Base-by-base conservation (phyloP, 1,140 invertebrate species). In the Stegodyphus dumicola region DNA sequence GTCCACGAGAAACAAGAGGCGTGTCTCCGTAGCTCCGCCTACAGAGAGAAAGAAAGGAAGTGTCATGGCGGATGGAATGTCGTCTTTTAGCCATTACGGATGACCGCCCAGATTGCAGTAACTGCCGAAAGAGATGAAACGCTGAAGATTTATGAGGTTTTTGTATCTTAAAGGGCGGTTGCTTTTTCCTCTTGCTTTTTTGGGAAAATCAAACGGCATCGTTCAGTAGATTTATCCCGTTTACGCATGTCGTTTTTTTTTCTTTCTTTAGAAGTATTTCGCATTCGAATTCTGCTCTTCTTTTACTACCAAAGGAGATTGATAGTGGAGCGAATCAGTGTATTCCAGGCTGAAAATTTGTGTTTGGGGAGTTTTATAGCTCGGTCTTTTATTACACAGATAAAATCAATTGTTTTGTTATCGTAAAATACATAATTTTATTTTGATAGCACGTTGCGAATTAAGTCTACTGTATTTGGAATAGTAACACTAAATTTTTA, bases 51-150 rank as follows among this genome's bases (percentile, higher is more conserved):
- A 64, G 78, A 83, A 83, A 83, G 80, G 75, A 75, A 83, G 80
- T 83, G 80, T 83, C 80, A 83, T 83, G 80, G 80, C 80, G 56
- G 80, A 75, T 71, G 80, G 71, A 75, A 83, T 75, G 80, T 75
- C 70, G 80, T 75, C 80, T 75, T 83, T 83, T 74, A 74, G 9
- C 80, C 80, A 83, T 83, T 75, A 75, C 71, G 53, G 80, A 73
- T 75, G 80, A 83, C 70, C 71, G 80, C 70, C 80, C 80, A 83
- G 33, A 33, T 33, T 33, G 33, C 33, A 33, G 33, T 33, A 33
- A 33, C 33, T 81, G 78, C 78, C 78, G 49, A 11, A 65, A 69
- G 11, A 49, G 77, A 80, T 70, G 77, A 80, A 80, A 80, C 77
- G 66, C 49, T 71, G 48, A 81, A 81, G 78, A 81, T 81, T 73